Evolutionary conservation across 2,797 vertebrate species (phyloP).

Genomic region (Onychomys leucogaster): DNA sequence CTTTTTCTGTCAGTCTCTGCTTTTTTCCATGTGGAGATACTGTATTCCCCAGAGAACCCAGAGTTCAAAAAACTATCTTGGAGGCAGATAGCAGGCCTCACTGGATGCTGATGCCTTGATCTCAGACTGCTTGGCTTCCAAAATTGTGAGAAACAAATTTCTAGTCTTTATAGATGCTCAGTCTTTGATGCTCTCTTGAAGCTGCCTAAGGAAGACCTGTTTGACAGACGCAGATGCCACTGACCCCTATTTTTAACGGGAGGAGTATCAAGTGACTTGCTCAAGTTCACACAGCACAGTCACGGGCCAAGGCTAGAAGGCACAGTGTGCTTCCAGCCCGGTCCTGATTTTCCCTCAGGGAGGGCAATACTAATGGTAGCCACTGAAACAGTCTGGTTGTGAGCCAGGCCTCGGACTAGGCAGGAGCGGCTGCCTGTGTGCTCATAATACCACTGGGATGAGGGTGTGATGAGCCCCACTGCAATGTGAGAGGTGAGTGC

Average conservation of each 20-base stretch:
- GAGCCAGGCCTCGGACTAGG: background rate
- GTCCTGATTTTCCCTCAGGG: background rate
- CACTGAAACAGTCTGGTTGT: background rate
- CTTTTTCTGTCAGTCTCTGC: background rate
- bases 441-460: background rate
- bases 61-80: background rate
- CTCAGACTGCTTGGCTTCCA: background rate
- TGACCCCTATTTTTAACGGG: background rate
- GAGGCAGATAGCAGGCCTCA: background rate
- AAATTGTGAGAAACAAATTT: background rate
- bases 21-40: background rate
- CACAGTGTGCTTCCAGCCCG: background rate
- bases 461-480: too few relatives aligned
- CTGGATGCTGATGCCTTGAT: background rate
- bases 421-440: fast-evolving
- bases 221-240: background rate
- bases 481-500: background rate
- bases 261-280: background rate
- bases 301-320: background rate
- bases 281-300: background rate
- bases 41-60: background rate
- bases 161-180: background rate
- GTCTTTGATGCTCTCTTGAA: background rate
- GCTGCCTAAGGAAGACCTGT: background rate
- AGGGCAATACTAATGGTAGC: background rate